Base-by-base conservation (phyloP, 2,113 vertebrate species). In the Carassius carassius region DNA sequence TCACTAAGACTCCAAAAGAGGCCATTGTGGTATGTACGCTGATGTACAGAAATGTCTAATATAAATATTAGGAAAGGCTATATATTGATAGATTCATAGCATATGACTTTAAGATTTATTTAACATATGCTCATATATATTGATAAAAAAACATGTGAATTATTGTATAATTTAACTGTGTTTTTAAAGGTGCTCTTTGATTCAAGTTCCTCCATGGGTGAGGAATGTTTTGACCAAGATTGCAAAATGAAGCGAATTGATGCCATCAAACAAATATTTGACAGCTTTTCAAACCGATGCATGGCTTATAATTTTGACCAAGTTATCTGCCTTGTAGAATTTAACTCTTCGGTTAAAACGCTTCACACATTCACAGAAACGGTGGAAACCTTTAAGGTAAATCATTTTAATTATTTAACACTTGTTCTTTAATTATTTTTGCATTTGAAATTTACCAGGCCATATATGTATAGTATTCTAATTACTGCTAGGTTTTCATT, bases 341-440 rank as follows among this genome's bases (percentile, higher is more conserved):
- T 93, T 78, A 81, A 88, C 82, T 85, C 85, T 10, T 32, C 49
- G 25, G 92, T 93, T 70, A 89, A 90, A 81, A 88, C 67, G 6
- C 79, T 91, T 7, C 90, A 91, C 74, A 90, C 88, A 2, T 94
- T 94, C 14, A 93, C 91, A 10, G 93, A 93, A 88, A 92, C 88
- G 49, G 81, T 94, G 88, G 93, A 93, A 84, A 91, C 56, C 49
- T 93, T 93, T 79, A 93, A 91, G 90, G 93, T 93, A 79, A 19
- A 19, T 16, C 17, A 17, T 54, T 13, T 54, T 17, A 54, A 3
- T 54, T 54, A 1, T 54, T 54, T 54, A n/a, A n/a, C n/a, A n/a
- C n/a, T n/a, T n/a, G n/a, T n/a, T n/a, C n/a, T n/a, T n/a, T n/a
- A n/a, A n/a, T n/a, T n/a, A n/a, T n/a, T n/a, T n/a, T n/a, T n/a